Evolutionary conservation across 2,113 vertebrate species (phyloP), one percentile per base, ranked within the genome.

Genomic region (Callocephalon fimbriatum): DNA sequence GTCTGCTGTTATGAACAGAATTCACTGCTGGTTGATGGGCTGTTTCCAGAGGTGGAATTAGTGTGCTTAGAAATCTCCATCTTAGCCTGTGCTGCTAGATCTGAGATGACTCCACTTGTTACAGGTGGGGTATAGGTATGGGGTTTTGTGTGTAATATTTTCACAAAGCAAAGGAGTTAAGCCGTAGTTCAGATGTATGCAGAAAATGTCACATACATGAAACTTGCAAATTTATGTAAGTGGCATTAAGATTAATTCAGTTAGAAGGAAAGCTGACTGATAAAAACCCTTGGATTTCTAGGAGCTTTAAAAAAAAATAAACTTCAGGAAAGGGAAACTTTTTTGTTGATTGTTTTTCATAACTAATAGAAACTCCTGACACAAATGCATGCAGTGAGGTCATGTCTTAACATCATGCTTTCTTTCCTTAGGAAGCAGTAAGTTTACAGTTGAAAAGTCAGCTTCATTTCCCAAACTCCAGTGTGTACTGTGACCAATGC

Each of bases 141-240:
- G 31, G n/a, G 9, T 3, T 51, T 66, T 80, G 18, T 27, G 11
- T 51, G 53, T 74, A 72, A 53, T 5, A 3, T 40, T 59, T 87
- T 84, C n/a, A 47, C 23, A 47, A 38, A 80, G 21, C 27, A 82
- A 29, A 25, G 12, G 29, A 12, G 16, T 88, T 63, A 53, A 77
- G 29, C 17, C 0, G 0, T 31, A 12, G 31, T 78, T 86, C 40
- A 80, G 19, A 45, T 59, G 21, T 50, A 48, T 0, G 0, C 27
- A 50, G 68, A 32, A 83, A 45, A 23, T 45, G 65, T 80, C 26
- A 67, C 1, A 2, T 59, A 15, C 3, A 2, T 21, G 12, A 62
- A 79, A 73, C 15, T 40, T 81, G 42, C 7, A 76, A 38, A n/a
- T 63, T 15, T 59, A 23, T 81, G 23, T 72, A 71, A 74, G 47